Evolutionary conservation across 1,140 invertebrate genomes (phyloP).

Genomic region (Drosophila novamexicana): DNA sequence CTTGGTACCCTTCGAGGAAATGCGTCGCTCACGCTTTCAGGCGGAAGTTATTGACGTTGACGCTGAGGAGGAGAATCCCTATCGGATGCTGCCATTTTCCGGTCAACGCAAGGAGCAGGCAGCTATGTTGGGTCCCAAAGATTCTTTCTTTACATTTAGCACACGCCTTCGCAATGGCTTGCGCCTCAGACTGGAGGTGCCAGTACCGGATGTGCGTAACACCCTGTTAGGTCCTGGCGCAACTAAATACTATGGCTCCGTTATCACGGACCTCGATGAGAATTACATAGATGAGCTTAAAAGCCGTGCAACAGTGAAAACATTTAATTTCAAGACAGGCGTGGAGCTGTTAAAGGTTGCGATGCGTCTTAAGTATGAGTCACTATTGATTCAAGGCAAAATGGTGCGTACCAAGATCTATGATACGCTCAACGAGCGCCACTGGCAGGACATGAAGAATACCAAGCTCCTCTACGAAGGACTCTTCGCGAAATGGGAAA

Average conservation of each 20-base stretch:
- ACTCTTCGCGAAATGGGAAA: slow-evolving; percentile 78
- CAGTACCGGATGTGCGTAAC: slow-evolving; percentile 52
- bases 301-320: slow-evolving; percentile 66
- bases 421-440: slow-evolving; percentile 74
- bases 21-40: slow-evolving; percentile 74
- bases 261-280: slow-evolving; percentile 82
- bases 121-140: slow-evolving; percentile 60
- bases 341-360: slow-evolving; percentile 66
- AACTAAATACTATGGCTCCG: slow-evolving; percentile 53
- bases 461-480: slow-evolving; percentile 68
- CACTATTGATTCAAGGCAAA: slow-evolving; percentile 73
- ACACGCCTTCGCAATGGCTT: slow-evolving; percentile 67
- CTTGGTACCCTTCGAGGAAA: slow-evolving; percentile 77
- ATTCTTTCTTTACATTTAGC: slow-evolving; percentile 76
- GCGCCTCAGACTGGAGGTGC: slow-evolving; percentile 69
- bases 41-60: slow-evolving; percentile 65
- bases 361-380: slow-evolving; percentile 78
- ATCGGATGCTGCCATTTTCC: slow-evolving; percentile 69
- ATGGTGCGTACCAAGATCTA: slow-evolving; percentile 80
- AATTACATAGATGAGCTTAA: slow-evolving; percentile 77
- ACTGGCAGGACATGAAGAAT: slow-evolving; percentile 73
- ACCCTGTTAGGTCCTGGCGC: slow-evolving; percentile 56
- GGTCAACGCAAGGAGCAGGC: slow-evolving; percentile 73
- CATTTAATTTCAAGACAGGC: slow-evolving; percentile 73
- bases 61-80: slow-evolving; percentile 73